Base-by-base conservation (phyloP, 2,797 vertebrate genomes). In the Macropodus opercularis region DNA sequence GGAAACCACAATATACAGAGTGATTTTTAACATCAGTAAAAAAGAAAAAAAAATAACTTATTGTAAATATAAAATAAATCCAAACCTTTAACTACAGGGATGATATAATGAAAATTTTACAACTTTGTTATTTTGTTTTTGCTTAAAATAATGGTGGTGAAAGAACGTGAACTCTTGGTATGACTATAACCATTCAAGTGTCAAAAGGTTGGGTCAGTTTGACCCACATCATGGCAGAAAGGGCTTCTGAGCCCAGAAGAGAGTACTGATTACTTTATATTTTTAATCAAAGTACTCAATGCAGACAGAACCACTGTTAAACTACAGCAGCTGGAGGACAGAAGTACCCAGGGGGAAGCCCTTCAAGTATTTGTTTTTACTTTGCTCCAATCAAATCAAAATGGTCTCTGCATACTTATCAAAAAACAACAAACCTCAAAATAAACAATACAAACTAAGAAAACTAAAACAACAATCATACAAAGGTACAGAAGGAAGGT, bases 11-110 rank as follows among this genome's bases (percentile, higher is more conserved):
- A 77, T 58, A 70, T 71, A 84, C 40, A 32, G 72, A 76, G 61
- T 47, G 62, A 81, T 76, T 82, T 81, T 80, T 51, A 85, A 87
- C 64, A 80, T 82, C 67, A 70, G 69, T 69, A 65, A 40, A 71
- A 77, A 63, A 47, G 60, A 64, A 14, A 9, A 18, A 49, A 57
- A 86, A 88, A 90, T 90, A 90, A 90, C 77, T 90, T 91, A 90
- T 61, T 50, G 85, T 79, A 85, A 87, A 88, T 86, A 88, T 65
- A 84, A 88, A 82, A 69, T 80, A 75, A 89, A 81, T 72, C 70
- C 73, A 85, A 88, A 84, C 52, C 62, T 78, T 82, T 46, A 75
- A 77, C 84, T 84, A 85, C 65, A 80, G 49, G 59, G 75, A 50
- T 76, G 72, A 72, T 75, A 66, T 73, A 49, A 43, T 81, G 65